Evolutionary conservation across 2,888 invertebrate genomes (phyloP), one percentile per base, ranked within the genome.

Genomic region (Sthenelais limicola): DNA sequence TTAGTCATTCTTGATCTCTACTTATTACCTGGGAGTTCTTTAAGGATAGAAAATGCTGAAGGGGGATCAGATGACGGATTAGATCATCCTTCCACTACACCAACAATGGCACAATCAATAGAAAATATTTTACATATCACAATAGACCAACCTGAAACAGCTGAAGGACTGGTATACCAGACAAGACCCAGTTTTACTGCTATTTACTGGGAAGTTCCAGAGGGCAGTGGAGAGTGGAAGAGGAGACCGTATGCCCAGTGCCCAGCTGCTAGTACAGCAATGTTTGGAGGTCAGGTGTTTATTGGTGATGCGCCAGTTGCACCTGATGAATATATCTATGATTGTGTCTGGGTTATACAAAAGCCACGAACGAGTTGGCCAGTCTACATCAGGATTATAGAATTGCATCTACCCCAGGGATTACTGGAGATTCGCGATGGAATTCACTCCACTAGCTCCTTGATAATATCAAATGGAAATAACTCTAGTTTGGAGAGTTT

Each of bases 211-310:
- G 21, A 62, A 26, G 62, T 62, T 21, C 62, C 38, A 18, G 62
- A 18, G n/a, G 18, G 24, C 35, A 15, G 21, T 43, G 38, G 35
- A 12, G 12, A 7, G 12, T 62, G 62, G 62, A 35, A 24, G 21
- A 35, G 62, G 24, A 35, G 21, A 38, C 62, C 62, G 21, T 62
- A 62, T 43, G 43, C 62, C 21, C 62, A 62, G 38, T 62, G 62
- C 62, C 62, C 62, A n/a, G 38, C 28, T n/a, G 35, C 62, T 21
- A 24, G 9, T 15, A 43, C 21, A 21, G 62, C 62, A 18, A 62
- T 38, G 24, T 62, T 24, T 43, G 62, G 62, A 26, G 62, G 62
- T 38, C 26, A 62, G 38, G 62, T 62, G 18, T 18, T n/a, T 21
- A 35, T 62, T 35, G 21, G 38, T 18, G 62, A 35, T 12, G 62